Evolutionary conservation across 2,888 invertebrate species (phyloP).

Genomic region (Imbricaverruca yamaguchii): DNA sequence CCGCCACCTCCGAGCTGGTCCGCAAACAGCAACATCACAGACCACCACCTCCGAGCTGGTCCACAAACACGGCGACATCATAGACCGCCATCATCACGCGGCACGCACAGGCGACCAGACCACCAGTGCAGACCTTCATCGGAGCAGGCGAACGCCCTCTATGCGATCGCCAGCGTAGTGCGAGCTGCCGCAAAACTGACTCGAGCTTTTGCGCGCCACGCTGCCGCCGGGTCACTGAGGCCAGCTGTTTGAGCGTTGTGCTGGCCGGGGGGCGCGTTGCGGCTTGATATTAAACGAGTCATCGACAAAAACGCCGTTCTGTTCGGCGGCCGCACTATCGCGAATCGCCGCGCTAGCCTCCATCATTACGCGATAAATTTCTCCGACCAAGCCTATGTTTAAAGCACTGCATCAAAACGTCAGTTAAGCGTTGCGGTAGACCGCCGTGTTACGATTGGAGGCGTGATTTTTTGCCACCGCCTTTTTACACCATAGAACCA

Average conservation of each 20-base stretch:
- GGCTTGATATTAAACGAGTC: neutral
- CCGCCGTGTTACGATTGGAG: neutral
- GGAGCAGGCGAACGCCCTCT: too few species aligned
- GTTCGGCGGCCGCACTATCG: neutral
- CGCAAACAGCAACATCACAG: too few species aligned
- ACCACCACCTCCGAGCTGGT: too few species aligned
- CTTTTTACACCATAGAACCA: conserved; percentile 17
- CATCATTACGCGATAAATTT: conserved; percentile 11
- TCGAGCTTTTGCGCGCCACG: too few species aligned
- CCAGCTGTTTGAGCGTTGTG: neutral
- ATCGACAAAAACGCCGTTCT: neutral
- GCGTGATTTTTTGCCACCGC: conserved; percentile 13
- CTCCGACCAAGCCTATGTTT: neutral
- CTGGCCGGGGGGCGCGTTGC: neutral
- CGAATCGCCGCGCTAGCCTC: neutral
- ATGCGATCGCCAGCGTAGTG: too few species aligned
- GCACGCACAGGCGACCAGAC: too few species aligned
- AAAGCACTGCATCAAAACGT: neutral
- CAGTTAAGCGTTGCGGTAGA: conserved; percentile 2
- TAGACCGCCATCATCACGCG: too few species aligned
- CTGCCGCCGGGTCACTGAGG: neutral
- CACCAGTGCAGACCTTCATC: too few species aligned
- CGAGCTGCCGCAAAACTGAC: too few species aligned
- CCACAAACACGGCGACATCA: too few species aligned
- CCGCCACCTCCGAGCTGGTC: too few species aligned